Evolutionary conservation across 2,888 invertebrate genomes (phyloP), one percentile per base, ranked within the genome.

Genomic region (Alviniconcha strummeri): DNA sequence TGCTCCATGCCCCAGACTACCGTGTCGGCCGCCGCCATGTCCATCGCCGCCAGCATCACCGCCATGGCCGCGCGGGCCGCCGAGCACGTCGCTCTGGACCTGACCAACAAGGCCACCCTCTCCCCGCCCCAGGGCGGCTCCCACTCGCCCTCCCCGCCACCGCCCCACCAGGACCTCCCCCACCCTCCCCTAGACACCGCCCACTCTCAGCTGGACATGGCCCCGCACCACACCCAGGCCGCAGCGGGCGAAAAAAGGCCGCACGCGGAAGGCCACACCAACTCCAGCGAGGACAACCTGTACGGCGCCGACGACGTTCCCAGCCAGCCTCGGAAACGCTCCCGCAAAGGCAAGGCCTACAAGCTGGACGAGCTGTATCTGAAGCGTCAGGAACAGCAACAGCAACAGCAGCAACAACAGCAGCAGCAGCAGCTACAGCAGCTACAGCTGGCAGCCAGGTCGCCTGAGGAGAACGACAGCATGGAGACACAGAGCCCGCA

Each of bases 281-380:
- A 19, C 67, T 71, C 77, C 56, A 56, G 69, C n/a, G 82, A 77
- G n/a, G 82, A 82, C 15, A 77, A 77, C 52, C 13, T 55, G 0
- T 82, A 52, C 57, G 15, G 7, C 7, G 69, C 13, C 0, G 94
- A 94, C 56, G 94, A 89, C 9, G 83, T 87, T n/a, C 87, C 87
- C 9, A 88, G 95, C 1, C 94, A 94, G 67, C 90, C 91, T n/a
- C 86, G 93, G 4, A 96, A 96, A 89, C 95, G 95, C 89, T 95
- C 97, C 54, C 96, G 98, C 88, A 98, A 98, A 94, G 97, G 97
- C 0, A 96, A 96, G 80, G 97, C 98, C 0, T 96, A 96, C 90
- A 97, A 97, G 90, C 94, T 98, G 82, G 97, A 97, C 87, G 90
- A 90, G 0, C 86, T 92, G 15, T 92, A 92, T 84, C 87, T 92